Evolutionary conservation across 2,113 vertebrate genomes (phyloP).

Genomic region (Echinops telfairi): DNA sequence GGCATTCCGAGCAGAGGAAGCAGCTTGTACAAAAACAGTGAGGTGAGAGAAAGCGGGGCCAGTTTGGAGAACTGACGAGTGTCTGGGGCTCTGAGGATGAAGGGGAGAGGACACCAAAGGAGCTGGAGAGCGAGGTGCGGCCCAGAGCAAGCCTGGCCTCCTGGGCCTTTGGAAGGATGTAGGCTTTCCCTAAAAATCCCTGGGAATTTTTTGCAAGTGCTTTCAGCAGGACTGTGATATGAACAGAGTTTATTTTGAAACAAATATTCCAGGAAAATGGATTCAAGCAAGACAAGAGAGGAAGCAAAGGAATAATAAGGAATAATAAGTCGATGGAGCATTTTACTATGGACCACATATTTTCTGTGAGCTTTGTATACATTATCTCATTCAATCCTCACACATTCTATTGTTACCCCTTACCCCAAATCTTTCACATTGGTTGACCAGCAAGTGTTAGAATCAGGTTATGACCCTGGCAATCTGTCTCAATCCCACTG

Average conservation of each 20-base stretch:
- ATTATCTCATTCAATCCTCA: not conserved
- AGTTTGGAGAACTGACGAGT: constrained; percentile 77
- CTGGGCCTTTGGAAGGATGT: not conserved
- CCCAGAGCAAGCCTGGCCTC: not conserved
- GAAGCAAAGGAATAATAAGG: not conserved
- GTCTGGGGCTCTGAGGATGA: constrained; percentile 39
- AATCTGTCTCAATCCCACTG: not conserved
- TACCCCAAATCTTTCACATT: not conserved
- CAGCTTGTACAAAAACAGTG: constrained; percentile 66
- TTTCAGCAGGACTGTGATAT: not conserved
- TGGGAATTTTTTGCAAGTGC: not conserved
- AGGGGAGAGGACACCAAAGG: not conserved
- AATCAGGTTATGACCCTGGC: not conserved
- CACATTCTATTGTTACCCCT: not conserved
- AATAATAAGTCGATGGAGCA: not conserved
- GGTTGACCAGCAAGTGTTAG: not conserved
- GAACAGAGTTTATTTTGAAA: constrained; percentile 10
- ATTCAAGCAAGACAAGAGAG: constrained; percentile 1
- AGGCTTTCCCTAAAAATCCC: not conserved
- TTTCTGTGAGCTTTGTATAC: not conserved
- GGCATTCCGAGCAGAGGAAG: constrained; percentile 74
- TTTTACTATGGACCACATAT: not conserved
- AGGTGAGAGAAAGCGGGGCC: constrained; percentile 63
- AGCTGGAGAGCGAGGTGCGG: not conserved
- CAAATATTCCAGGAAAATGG: constrained; percentile 12